A percentile compares a stretch with the other conserved stretches of the same genome.
Conservation (phyloP, 2,888 invertebrate genomes). For the Chrysina gloriosa region DNA sequence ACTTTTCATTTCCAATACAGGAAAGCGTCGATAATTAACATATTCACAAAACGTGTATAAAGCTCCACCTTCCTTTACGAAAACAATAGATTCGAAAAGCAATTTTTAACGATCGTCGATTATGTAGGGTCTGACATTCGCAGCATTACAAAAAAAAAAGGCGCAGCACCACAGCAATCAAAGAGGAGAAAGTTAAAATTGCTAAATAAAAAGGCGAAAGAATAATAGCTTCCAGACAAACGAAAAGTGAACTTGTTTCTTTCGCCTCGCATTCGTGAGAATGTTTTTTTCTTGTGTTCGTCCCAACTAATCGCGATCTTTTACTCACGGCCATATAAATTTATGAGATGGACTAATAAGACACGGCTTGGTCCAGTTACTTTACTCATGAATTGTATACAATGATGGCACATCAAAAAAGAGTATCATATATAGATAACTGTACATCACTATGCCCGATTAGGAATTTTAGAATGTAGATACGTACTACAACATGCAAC, state of each 20-base stretch:
- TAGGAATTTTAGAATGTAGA: no score
- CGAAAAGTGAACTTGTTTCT: conserved; percentile 28
- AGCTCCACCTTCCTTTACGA: not conserved
- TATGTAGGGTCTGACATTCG: not conserved
- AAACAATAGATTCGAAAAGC: not conserved
- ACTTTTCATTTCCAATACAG: not conserved
- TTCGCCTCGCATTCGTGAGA: conserved; percentile 20
- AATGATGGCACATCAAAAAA: no score
- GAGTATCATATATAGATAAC: no score
- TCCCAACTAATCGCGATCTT: not conserved
- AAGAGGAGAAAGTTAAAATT: conserved; percentile 31
- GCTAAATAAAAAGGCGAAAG: conserved; percentile 9
- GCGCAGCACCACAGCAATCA: not conserved
- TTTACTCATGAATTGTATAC: no score
- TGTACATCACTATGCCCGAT: no score
- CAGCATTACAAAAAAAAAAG: conserved; percentile 6
- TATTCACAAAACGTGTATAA: not conserved
- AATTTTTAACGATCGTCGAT: not conserved
- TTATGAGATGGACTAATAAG: not conserved
- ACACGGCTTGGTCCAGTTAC: no score
- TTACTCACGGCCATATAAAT: not conserved
- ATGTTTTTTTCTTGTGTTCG: conserved; percentile 3
- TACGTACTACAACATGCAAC: no score
- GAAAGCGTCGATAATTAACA: conserved; percentile 10
- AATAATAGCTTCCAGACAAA: conserved; percentile 27